These are phyloP conservation scores for Copidosoma aretas DNA, from an alignment of 2,888 invertebrate genomes.

Conservation along the genomic window DNA sequence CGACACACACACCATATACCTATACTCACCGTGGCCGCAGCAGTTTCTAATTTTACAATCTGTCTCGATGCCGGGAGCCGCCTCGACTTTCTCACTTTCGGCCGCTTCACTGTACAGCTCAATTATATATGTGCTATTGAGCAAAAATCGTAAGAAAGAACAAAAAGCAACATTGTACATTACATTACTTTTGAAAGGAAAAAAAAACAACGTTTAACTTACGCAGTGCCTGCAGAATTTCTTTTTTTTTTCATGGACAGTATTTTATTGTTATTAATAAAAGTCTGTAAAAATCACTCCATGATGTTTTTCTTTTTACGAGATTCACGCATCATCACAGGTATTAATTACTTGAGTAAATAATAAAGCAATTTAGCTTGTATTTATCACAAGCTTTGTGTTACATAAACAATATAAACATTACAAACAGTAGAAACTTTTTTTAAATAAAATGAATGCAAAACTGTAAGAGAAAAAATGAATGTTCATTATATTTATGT, in stretches of 20 bases:
- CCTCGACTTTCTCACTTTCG: conserved; percentile 24
- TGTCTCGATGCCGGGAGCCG: conserved; percentile 7
- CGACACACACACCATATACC: conserved; percentile 12
- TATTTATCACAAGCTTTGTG: too few relatives aligned
- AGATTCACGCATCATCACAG: neutral
- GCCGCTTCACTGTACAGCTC: conserved; percentile 23
- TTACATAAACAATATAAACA: too few relatives aligned
- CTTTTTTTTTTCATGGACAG: conserved; percentile 53
- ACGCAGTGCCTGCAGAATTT: conserved; percentile 44
- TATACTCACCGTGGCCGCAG: conserved; percentile 26
- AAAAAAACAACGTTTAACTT: conserved; percentile 1
- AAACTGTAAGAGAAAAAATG: too few relatives aligned
- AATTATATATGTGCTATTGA: conserved; percentile 26
- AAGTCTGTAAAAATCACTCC: conserved; percentile 48
- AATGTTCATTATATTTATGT: neutral
- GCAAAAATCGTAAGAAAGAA: conserved; percentile 14
- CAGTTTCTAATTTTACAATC: conserved; percentile 33
- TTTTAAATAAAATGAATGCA: conserved; percentile 6
- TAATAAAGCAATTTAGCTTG: too few relatives aligned
- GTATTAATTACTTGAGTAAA: too few relatives aligned
- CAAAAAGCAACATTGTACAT: conserved; percentile 18
- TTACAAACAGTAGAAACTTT: neutral
- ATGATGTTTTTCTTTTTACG: conserved; percentile 25
- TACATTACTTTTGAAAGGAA: neutral
- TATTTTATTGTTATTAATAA: conserved; percentile 60